These are phyloP conservation scores for Lipophrys pholis DNA, from an alignment of 2,113 vertebrate species.

Conservation along the genomic window DNA sequence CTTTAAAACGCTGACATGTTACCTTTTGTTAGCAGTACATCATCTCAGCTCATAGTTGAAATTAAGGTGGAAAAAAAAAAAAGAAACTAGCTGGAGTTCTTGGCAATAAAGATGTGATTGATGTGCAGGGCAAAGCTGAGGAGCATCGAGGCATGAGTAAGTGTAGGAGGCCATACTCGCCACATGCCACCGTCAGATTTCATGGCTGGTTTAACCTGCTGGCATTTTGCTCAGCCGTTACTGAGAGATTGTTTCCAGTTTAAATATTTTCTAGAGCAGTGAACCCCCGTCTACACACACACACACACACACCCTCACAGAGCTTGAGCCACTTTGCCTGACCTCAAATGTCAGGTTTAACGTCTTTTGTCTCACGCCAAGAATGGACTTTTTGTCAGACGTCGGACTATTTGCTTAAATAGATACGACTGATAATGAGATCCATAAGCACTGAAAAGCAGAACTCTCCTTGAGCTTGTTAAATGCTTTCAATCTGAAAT, in stretches of 20 bases:
- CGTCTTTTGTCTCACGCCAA: no score
- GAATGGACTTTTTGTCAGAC: no score
- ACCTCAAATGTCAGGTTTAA: no score
- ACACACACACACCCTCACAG: no score
- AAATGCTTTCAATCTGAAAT: no score
- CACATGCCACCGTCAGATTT: constrained; percentile 51
- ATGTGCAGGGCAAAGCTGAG: background rate
- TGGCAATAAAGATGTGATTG: constrained; percentile 7
- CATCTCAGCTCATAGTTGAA: background rate
- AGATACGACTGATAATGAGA: no score
- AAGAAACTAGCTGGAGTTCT: background rate
- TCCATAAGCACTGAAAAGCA: no score
- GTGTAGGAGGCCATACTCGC: constrained; percentile 15
- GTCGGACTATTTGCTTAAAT: no score
- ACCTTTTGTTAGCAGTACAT: background rate
- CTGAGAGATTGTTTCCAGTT: constrained; percentile 21
- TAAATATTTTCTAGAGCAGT: constrained; percentile 23
- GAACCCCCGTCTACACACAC: no score
- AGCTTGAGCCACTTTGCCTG: no score
- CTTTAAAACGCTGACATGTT: background rate
- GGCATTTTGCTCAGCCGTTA: constrained; percentile 47
- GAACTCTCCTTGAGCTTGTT: no score
- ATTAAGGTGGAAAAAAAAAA: background rate
- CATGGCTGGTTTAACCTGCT: constrained; percentile 62
- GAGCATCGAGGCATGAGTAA: constrained; percentile 34